Evolutionary conservation across 2,113 vertebrate species (phyloP).

Genomic region (Aphelocoma coerulescens): DNA sequence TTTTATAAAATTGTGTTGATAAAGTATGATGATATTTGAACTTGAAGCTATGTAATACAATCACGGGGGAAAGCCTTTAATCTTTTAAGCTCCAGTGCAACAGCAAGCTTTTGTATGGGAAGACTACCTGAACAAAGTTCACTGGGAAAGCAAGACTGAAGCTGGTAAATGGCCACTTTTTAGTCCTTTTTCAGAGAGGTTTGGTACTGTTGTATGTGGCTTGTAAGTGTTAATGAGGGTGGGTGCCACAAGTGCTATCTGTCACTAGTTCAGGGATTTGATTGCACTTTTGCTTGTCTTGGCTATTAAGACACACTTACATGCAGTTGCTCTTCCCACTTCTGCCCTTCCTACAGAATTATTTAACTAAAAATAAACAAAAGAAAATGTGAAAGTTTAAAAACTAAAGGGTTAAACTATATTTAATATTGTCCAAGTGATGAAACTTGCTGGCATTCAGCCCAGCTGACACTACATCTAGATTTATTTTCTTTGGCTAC

Average conservation of each 20-base stretch:
- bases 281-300: slow-evolving; percentile 74
- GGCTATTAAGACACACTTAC: slow-evolving; percentile 38
- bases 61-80: slow-evolving; percentile 22
- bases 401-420: slow-evolving; percentile 51
- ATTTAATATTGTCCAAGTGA: slow-evolving; percentile 43
- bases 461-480: slow-evolving; percentile 27
- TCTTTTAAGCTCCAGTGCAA: background rate
- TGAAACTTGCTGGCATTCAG: slow-evolving; percentile 49
- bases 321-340: background rate
- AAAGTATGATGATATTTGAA: slow-evolving; percentile 60
- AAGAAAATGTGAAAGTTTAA: slow-evolving; percentile 68
- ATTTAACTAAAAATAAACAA: slow-evolving; percentile 66
- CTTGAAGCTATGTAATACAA: slow-evolving; percentile 68
- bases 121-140: slow-evolving; percentile 27
- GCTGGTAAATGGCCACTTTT: slow-evolving; percentile 16
- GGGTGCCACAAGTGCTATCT: slow-evolving; percentile 46
- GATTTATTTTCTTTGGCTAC: slow-evolving; percentile 27
- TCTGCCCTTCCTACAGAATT: slow-evolving; percentile 47
- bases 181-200: slow-evolving; percentile 14
- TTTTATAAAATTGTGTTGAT: slow-evolving; percentile 56
- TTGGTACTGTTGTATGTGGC: slow-evolving; percentile 38
- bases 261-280: slow-evolving; percentile 72
- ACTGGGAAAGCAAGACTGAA: background rate
- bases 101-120: background rate
- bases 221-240: background rate